A percentile compares a stretch with the other conserved stretches of the same genome.
phyloP scores from a whole-genome alignment of 1,140 invertebrate species.

The Agrypnia vestita region DNA sequence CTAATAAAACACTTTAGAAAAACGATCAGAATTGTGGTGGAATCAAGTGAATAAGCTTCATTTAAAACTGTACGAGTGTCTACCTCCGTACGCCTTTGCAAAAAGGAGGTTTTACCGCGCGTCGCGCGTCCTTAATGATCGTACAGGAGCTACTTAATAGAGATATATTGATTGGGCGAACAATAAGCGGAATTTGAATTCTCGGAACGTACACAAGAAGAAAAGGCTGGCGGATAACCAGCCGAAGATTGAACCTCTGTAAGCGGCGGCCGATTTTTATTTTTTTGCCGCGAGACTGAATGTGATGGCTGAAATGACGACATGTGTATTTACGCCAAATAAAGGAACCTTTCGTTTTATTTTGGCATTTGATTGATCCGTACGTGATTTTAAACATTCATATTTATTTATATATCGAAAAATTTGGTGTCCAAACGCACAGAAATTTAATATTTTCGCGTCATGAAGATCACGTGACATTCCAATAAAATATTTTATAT shows the following conservation, averaged over 20 bases:
- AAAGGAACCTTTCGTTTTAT: background rate
- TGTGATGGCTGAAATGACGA: slow-evolving; percentile 10
- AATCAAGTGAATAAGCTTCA: no score
- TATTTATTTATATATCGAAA: no score
- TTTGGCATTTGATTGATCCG: background rate
- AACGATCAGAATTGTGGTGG: no score
- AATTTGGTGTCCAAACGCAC: no score
- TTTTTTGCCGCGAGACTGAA: slow-evolving; percentile 4
- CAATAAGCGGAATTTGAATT: slow-evolving; percentile 49
- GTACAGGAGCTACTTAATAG: slow-evolving; percentile 25
- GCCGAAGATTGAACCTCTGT: slow-evolving; percentile 23
- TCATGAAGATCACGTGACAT: no score
- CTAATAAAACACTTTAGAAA: no score
- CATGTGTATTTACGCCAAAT: no score
- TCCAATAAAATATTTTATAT: no score
- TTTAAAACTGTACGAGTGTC: no score
- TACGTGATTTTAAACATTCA: no score
- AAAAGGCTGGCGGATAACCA: slow-evolving; percentile 3
- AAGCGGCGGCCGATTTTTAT: slow-evolving; percentile 27
- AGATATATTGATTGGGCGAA: slow-evolving; percentile 46
- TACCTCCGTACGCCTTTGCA: background rate
- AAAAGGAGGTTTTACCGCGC: background rate
- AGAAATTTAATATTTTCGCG: no score
- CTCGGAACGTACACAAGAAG: slow-evolving; percentile 32
- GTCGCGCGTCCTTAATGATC: slow-evolving; percentile 11